Base-by-base conservation (phyloP, 2,113 vertebrate species). In the Lethenteron reissneri region DNA sequence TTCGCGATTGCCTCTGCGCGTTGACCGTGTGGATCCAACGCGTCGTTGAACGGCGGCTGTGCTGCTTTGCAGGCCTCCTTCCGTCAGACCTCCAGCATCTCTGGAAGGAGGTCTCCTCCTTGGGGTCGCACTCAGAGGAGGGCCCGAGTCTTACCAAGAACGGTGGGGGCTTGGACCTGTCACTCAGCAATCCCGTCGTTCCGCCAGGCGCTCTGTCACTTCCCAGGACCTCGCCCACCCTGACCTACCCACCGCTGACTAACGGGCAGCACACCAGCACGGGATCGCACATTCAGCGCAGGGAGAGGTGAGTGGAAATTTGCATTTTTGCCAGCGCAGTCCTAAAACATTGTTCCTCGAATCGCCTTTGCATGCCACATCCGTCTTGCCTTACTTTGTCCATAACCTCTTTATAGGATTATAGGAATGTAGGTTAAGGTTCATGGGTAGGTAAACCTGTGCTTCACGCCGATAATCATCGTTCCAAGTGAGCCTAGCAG, bases 61-160 rank as follows among this genome's bases (percentile, higher is more conserved):
- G 89, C 90, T 95, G 89, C 90, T 86, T 95, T 85, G 85, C 86
- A 99, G 94, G 92, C 91, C 88, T 99, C 87, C 94, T 95, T 95
- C 91, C 94, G 86, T 82, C 87, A 73, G 94, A 99, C 81, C 86
- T 99, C 78, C 94, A 97, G 85, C 94, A 97, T 82, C 88, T 99
- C 81, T 99, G 94, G 94, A 99, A 99, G 82, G 94, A 99, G 84
- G 90, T 96, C 81, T 41, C 41, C 41, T 41, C 89, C 94, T 74
- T 81, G 83, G 72, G 82, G 82, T 58, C 85, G 85, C 73, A 79
- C 87, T 72, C 88, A 72, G 92, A 94, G 78, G 94, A 97, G 80
- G 83, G 83, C 79, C 82, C 83, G 75, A 84, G 79, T 76, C 86
- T 81, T 82, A 86, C 80, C 78, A 84, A 85, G 82, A 85, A 87